A percentile compares a stretch with the other conserved stretches of the same genome.
phyloP scores from a whole-genome alignment of 2,888 invertebrate species.

The Erynnis tages region DNA sequence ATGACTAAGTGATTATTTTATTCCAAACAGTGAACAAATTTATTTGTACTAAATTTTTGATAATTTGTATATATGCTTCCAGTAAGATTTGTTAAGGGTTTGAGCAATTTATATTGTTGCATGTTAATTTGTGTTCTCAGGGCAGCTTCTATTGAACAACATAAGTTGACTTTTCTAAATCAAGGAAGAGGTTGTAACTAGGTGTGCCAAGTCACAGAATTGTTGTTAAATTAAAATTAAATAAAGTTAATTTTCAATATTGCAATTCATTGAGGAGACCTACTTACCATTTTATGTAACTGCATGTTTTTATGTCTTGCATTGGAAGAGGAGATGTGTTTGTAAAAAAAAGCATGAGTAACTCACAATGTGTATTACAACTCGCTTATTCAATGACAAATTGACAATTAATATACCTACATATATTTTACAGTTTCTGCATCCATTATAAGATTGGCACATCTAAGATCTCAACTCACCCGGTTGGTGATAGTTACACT shows the following conservation, averaged over 20 bases:
- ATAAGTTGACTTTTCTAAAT: slow-evolving; percentile 1
- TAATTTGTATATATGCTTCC: slow-evolving; percentile 49
- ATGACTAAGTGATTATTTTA: slow-evolving; percentile 57
- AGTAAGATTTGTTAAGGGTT: slow-evolving; percentile 39
- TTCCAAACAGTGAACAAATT: slow-evolving; percentile 73
- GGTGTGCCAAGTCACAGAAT: neutral
- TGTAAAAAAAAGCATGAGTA: no score
- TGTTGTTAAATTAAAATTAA: no score
- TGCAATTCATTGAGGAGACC: no score
- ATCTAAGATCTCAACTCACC: slow-evolving; percentile 3
- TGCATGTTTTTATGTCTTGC: no score
- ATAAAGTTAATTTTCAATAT: no score
- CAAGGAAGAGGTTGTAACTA: neutral
- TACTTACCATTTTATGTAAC: no score
- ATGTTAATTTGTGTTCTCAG: no score
- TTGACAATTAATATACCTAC: no score
- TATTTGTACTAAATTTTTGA: slow-evolving; percentile 32
- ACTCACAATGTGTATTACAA: neutral
- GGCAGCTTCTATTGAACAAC: neutral
- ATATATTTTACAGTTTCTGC: neutral
- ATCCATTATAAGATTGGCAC: neutral
- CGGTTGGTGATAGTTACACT: neutral
- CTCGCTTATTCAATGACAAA: no score
- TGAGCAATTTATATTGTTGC: slow-evolving; percentile 13
- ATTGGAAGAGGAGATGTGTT: no score